These are phyloP conservation scores for Eleginops maclovinus DNA, from an alignment of 2,113 vertebrate genomes.

Conservation along the genomic window DNA sequence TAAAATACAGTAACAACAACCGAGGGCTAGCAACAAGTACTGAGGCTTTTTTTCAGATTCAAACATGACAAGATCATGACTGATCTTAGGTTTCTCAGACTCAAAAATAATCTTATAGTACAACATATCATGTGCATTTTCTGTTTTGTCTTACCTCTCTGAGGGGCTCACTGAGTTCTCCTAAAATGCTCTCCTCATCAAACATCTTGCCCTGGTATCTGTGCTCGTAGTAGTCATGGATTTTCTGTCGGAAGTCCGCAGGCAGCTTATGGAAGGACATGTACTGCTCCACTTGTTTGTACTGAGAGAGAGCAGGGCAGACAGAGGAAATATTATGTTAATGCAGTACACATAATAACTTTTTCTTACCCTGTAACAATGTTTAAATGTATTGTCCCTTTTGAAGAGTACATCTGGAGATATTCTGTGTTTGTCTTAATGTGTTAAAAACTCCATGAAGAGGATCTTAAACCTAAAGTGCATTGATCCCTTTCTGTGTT, in stretches of 20 bases:
- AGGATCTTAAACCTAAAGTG: slow-evolving; percentile 9
- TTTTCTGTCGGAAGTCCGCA: slow-evolving; percentile 95
- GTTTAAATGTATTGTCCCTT: neutral
- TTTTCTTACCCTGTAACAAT: neutral
- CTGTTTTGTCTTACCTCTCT: slow-evolving; percentile 86
- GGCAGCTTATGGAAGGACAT: slow-evolving; percentile 99
- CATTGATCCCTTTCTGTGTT: neutral
- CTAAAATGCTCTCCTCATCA: slow-evolving; percentile 97
- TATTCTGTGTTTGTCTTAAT: neutral
- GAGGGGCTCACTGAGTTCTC: slow-evolving; percentile 94
- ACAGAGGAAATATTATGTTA: slow-evolving; percentile 34
- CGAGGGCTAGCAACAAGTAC: neutral
- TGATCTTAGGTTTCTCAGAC: neutral
- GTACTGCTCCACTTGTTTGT: slow-evolving; percentile 99
- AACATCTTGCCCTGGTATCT: slow-evolving; percentile 99
- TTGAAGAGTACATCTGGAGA: neutral
- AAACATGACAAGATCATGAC: neutral
- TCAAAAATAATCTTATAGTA: slow-evolving; percentile 4
- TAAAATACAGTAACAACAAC: neutral
- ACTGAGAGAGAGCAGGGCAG: slow-evolving; percentile 86
- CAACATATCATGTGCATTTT: neutral
- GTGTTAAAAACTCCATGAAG: neutral
- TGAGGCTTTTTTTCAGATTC: slow-evolving; percentile 10
- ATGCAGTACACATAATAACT: neutral
- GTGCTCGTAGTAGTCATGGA: slow-evolving; percentile 98